phyloP scores from a whole-genome alignment of 2,888 invertebrate species.

The Cephus sareptanus region DNA sequence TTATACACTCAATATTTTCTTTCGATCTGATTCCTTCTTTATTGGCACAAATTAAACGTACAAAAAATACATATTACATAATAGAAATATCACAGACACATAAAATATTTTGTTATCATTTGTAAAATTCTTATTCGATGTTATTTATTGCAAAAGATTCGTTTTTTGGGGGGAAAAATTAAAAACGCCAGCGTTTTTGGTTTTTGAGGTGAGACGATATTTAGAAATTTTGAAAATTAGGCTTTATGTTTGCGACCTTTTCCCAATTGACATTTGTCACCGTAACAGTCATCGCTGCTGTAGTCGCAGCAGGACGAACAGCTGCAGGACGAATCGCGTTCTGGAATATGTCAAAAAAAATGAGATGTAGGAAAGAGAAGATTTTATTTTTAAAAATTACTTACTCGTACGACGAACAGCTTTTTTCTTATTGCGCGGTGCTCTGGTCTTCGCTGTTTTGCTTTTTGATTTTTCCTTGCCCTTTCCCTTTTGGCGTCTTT shows the following conservation, averaged over 20 bases:
- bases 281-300: conserved; percentile 32
- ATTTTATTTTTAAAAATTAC: conserved; percentile 9
- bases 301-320: conserved; percentile 22
- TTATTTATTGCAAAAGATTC: not conserved
- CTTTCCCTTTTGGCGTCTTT: not conserved
- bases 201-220: too few relatives aligned
- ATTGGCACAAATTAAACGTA: conserved; percentile 4
- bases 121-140: not conserved
- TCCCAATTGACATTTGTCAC: not conserved
- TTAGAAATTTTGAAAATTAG: not conserved
- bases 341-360: conserved; percentile 13
- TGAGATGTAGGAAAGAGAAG: not conserved
- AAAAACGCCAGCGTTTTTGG: not conserved
- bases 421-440: conserved; percentile 23
- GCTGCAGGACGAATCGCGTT: conserved; percentile 22
- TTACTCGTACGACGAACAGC: conserved; percentile 24
- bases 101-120: not conserved
- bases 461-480: conserved; percentile 20
- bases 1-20: not conserved
- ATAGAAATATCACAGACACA: not conserved
- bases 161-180: too few relatives aligned
- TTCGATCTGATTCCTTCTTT: not conserved
- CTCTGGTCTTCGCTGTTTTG: conserved; percentile 4
- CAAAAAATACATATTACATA: not conserved
- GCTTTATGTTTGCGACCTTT: not conserved